Evolutionary conservation across 2,113 vertebrate species (phyloP).

Genomic region (Peucedramus taeniatus): DNA sequence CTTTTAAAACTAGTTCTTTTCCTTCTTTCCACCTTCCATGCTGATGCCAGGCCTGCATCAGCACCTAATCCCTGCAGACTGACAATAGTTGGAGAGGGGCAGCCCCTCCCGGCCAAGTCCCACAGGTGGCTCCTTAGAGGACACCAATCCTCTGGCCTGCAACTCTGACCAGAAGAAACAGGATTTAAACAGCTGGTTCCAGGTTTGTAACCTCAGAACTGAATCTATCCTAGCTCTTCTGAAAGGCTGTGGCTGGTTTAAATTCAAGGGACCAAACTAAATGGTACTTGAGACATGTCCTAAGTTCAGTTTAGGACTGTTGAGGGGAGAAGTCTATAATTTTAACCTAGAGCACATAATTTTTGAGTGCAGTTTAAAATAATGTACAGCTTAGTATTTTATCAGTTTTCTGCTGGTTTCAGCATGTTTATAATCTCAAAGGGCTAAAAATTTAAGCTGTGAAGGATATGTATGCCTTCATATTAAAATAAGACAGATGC

Average conservation of each 20-base stretch:
- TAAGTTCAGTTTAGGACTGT: background rate
- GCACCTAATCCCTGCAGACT: background rate
- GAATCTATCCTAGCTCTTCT: background rate
- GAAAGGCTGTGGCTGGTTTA: background rate
- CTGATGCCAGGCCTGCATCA: background rate
- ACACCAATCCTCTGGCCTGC: background rate
- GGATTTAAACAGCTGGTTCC: background rate
- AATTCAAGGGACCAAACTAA: background rate
- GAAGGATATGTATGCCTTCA: background rate
- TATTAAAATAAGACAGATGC: background rate
- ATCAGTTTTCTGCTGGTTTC: background rate
- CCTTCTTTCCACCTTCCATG: background rate
- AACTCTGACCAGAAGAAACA: background rate
- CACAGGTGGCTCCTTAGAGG: background rate
- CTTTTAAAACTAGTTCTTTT: background rate
- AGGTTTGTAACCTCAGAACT: background rate
- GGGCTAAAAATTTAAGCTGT: background rate
- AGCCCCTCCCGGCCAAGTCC: background rate
- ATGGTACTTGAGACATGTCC: background rate
- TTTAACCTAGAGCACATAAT: background rate
- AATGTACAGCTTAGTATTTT: fast-evolving
- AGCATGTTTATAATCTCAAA: background rate
- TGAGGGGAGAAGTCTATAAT: background rate
- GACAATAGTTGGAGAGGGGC: background rate
- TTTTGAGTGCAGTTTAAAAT: background rate